Base-by-base conservation (phyloP, 2,113 vertebrate genomes). In the Pachyramphus minor region DNA sequence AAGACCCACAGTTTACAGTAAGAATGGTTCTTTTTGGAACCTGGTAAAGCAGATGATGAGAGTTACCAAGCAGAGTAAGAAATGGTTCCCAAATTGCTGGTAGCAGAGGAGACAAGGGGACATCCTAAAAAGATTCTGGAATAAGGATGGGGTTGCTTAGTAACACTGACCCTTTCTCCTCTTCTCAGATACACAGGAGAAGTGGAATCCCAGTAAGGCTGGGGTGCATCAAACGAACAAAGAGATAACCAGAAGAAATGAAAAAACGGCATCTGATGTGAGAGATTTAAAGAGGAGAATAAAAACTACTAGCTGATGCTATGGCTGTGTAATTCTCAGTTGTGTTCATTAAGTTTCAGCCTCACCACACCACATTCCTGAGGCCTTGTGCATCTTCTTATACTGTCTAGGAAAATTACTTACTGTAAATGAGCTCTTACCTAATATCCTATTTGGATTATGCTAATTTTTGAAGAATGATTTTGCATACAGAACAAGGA, bases 391-490 rank as follows among this genome's bases (percentile, higher is more conserved):
- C 44, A 73, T 68, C 86, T 85, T 80, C 33, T 73, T 55, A 55
- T 17, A 52, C 58, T 59, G 75, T 25, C 79, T 83, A 79, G 44
- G 28, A 80, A 92, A 96, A 91, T 84, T 73, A 33, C 67, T 80
- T 25, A 66, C 30, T 79, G 69, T 79, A 96, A 87, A 84, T 71
- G 64, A 87, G 76, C 64, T 91, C 82, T 84, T 55, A 89, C 73
- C 35, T 93, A 89, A 91, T 45, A 42, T 66, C 35, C 94, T 81
- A 87, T 87, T 91, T 95, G 81, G 80, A 93, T 91, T 93, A 84
- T 87, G 84, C 21, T 89, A 84, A 93, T 77, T 69, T 56, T 69
- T 66, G 28, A 86, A 31, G 63, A 80, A 88, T 44, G 27, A 69
- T 83, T 92, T 66, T 89, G 60, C 84, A 91, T 75, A 39, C 6